These are phyloP conservation scores for Holothuria leucospilota DNA, from an alignment of 53 echinoderm and acorn worm genomes.

Conservation along the genomic window DNA sequence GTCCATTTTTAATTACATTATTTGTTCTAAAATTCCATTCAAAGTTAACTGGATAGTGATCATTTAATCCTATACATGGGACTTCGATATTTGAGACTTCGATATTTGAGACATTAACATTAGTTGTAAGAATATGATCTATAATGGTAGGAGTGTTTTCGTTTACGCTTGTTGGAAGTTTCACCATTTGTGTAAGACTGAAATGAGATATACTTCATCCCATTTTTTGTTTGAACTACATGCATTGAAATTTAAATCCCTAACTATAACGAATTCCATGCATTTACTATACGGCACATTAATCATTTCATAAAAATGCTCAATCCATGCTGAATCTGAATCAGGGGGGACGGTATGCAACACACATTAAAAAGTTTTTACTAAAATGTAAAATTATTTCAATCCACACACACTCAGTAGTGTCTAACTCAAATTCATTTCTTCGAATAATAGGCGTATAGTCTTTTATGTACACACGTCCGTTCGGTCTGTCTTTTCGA, in stretches of 20 bases:
- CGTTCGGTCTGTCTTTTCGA: not conserved
- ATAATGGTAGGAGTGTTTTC: slow-evolving; percentile 7
- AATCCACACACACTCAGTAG: not conserved
- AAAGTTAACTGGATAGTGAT: slow-evolving; percentile 5
- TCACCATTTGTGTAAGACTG: too few species aligned
- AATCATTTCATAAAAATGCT: slow-evolving; percentile 14
- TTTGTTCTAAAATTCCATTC: slow-evolving; percentile 27
- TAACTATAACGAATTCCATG: not conserved
- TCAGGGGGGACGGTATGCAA: slow-evolving; percentile 3
- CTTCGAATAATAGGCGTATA: not conserved
- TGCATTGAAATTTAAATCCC: slow-evolving; percentile 8
- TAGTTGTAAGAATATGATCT: slow-evolving; percentile 11
- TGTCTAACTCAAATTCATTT: not conserved
- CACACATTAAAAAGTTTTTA: slow-evolving; percentile 3
- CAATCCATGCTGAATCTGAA: not conserved
- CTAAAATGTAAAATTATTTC: not conserved
- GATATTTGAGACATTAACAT: slow-evolving; percentile 1
- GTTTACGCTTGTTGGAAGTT: slow-evolving; percentile 8
- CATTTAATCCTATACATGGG: slow-evolving; percentile 24
- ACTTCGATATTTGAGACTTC: slow-evolving; percentile 24
- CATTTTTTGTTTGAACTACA: not conserved
- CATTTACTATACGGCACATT: slow-evolving; percentile 7
- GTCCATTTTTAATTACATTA: slow-evolving; percentile 2
- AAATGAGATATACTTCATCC: too few species aligned
- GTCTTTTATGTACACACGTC: not conserved